Base-by-base conservation (phyloP, 2,797 vertebrate species). In the Lacerta viridis region DNA sequence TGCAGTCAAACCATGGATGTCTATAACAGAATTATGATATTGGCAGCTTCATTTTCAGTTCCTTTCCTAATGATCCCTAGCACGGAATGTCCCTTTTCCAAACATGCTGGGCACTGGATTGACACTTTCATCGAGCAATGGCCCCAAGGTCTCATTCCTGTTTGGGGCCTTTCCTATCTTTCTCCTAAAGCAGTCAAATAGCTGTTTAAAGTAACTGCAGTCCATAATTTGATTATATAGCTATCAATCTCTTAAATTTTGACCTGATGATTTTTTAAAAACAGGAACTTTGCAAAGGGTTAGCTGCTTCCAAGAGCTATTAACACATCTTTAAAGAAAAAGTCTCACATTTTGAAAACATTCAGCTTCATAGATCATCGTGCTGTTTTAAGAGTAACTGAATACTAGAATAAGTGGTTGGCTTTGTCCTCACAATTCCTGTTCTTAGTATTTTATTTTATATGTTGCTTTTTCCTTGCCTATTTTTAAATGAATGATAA, bases 401-500 rank as follows among this genome's bases (percentile, higher is more conserved):
- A 36, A 5, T 27, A 27, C 4, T 7, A 77, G 72, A 36, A 25
- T 18, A 23, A 64, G 15, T 20, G 41, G 36, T 61, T 77, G 29
- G 5, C 25, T 84, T 79, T 84, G 64, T 18, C 39, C 17, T 64
- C n/a, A 74, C 36, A 79, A 71, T 27, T 5, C 4, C 55, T 64
- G 5, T 41, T 74, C 46, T 61, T 27, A 72, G 61, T 15, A n/a
- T 33, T 78, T 78, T 77, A 15, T 11, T 59, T 43, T 75, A 55
- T 64, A 13, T 4, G 5, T 78, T 46, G 41, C 15, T 59, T 88
- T 77, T 46, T 46, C 55, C 46, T 80, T 74, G 15, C 68, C 69
- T 80, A 61, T 69, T 88, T 84, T 84, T 79, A 84, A 84, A 61
- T 80, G 66, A 72, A 80, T 75, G 50, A 89, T 89, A 85, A 80